Base-by-base conservation (phyloP, 2,113 vertebrate genomes). In the Petrocephalus zakoni region DNA sequence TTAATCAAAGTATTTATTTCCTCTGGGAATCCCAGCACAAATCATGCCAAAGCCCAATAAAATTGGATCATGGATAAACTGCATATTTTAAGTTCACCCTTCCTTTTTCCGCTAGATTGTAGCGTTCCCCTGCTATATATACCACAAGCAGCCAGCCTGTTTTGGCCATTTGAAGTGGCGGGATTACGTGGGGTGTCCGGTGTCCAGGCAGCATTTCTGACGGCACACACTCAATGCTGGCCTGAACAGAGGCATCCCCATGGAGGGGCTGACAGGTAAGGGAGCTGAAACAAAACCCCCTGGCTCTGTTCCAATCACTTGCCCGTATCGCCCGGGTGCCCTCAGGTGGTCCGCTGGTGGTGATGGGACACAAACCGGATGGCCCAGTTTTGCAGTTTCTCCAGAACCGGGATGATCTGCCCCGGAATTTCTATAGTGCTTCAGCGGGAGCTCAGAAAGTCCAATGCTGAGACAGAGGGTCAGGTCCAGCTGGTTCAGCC, bases 1-100 rank as follows among this genome's bases (percentile, higher is more conserved):
- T 97, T 97, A 97, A 97, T 97, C 96, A 97, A 96, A 96, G 95
- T 94, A 94, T 95, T 92, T 96, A 96, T 97, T 97, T 97, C 97
- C 96, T 96, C 91, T 92, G 96, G 95, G 96, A 95, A 91, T 93
- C 22, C 0, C 90, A 93, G 93, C 96, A 96, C 96, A 96, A 96
- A 97, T 96, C 94, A 96, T 94, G 96, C 94, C 96, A 97, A 97
- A 97, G 96, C 96, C 96, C 94, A 95, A 96, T 96, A 95, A 97
- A 97, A 97, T 97, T 97, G 96, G 96, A 96, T 96, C 93, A 92
- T 92, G 88, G 93, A 94, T 94, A 89, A 95, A 95, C 90, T 90
- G 94, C 93, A 93, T 92, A 94, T 93, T 95, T 95, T 94, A 95
- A 94, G 93, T 96, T 94, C 94, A 87, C 90, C 93, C 93, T 93